phyloP scores from a whole-genome alignment of 2,888 invertebrate genomes.

The Eucera pruinosa region DNA sequence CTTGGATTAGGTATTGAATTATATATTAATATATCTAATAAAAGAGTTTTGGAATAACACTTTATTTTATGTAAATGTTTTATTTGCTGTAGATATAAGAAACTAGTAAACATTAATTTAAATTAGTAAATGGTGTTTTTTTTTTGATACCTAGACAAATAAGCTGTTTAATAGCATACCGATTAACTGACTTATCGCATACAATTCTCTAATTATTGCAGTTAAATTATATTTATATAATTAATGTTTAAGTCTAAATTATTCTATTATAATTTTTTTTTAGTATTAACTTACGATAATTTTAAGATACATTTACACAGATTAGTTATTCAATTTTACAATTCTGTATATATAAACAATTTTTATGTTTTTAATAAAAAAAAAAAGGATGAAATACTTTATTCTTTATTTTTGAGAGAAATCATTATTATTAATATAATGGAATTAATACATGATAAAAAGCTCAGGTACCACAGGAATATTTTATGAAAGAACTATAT shows the following conservation, averaged over 20 bases:
- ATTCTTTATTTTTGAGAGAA: not conserved
- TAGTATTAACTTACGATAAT: not conserved
- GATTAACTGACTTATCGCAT: not conserved
- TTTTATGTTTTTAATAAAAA: no score
- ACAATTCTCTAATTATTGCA: not conserved
- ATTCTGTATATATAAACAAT: not conserved
- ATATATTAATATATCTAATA: slow-evolving; percentile 46
- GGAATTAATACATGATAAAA: not conserved
- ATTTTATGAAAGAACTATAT: slow-evolving; percentile 2
- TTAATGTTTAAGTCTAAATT: not conserved
- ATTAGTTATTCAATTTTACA: not conserved
- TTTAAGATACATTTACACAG: not conserved
- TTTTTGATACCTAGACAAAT: slow-evolving; percentile 19
- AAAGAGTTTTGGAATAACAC: slow-evolving; percentile 46
- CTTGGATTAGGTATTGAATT: slow-evolving; percentile 36
- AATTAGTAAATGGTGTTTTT: slow-evolving; percentile 21
- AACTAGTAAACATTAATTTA: slow-evolving; percentile 43
- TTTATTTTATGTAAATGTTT: slow-evolving; percentile 61
- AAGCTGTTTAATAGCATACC: slow-evolving; percentile 9
- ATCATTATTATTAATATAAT: not conserved
- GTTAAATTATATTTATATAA: slow-evolving; percentile 1
- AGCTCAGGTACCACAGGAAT: slow-evolving; percentile 2
- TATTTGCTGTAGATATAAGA: slow-evolving; percentile 54
- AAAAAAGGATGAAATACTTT: not conserved
- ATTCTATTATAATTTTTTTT: not conserved